Evolutionary conservation across 1,140 invertebrate genomes (phyloP).

Genomic region (Amphibalanus amphitrite): DNA sequence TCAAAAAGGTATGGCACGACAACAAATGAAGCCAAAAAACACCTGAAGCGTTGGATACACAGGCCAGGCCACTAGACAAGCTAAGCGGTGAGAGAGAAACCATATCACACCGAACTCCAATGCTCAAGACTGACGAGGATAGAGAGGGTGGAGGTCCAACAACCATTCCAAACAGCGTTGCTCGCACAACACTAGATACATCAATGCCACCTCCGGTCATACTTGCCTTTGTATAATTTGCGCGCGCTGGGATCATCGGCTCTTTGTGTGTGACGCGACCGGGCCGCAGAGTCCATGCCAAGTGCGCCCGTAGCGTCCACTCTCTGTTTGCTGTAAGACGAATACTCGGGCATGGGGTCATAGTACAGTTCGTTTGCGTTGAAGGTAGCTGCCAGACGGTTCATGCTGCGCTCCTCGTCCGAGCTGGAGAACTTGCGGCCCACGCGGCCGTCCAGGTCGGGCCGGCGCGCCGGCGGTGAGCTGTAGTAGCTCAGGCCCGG

Average conservation of each 20-base stretch:
- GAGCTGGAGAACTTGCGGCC: conserved; percentile 18
- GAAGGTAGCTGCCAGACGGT: conserved; percentile 34
- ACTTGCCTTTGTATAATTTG: conserved; percentile 1
- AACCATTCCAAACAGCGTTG: background rate
- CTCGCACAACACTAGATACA: background rate
- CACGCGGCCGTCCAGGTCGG: conserved; percentile 28
- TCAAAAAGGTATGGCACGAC: background rate
- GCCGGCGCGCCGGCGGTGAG: conserved; percentile 11
- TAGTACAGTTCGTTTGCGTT: conserved; percentile 25
- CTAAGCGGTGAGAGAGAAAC: conserved; percentile 1
- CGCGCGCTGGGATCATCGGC: background rate
- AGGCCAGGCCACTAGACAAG: background rate
- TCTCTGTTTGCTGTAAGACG: background rate
- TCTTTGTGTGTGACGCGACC: background rate
- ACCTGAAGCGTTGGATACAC: background rate
- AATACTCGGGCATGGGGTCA: background rate
- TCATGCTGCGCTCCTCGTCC: conserved; percentile 34
- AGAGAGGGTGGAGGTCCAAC: background rate
- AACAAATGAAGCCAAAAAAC: background rate
- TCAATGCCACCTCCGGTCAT: background rate
- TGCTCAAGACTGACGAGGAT: background rate
- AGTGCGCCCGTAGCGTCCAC: background rate
- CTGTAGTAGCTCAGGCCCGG: conserved; percentile 17
- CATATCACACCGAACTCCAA: background rate
- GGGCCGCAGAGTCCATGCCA: background rate